A percentile compares a stretch with the other conserved stretches of the same genome.
These are phyloP conservation scores for Heteronetta atricapilla DNA, from an alignment of 2,113 vertebrate genomes.

Conservation along the genomic window DNA sequence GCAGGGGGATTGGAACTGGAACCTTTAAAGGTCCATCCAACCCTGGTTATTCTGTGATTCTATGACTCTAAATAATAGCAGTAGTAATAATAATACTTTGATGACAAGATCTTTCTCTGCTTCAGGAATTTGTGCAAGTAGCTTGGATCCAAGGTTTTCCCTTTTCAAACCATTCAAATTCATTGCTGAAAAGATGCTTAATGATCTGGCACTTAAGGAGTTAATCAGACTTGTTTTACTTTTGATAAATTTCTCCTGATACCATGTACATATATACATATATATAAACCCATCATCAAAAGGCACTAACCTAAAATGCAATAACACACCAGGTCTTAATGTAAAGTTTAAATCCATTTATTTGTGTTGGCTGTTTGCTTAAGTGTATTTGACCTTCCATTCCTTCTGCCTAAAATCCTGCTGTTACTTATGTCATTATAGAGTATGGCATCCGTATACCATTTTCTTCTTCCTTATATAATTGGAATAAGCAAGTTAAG, in stretches of 20 bases:
- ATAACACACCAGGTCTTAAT: neutral
- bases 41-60: neutral
- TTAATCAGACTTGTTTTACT: neutral
- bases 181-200: accelerated
- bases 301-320: neutral
- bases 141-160: neutral
- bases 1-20: neutral
- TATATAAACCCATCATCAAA: neutral
- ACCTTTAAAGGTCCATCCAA: neutral
- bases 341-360: neutral
- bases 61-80: neutral
- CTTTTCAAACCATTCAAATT: neutral
- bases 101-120: neutral
- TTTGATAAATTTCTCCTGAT: neutral
- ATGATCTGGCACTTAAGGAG: accelerated
- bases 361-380: neutral
- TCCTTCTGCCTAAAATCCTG: neutral
- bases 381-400: constrained; percentile 6
- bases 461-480: neutral
- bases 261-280: neutral
- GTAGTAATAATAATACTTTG: neutral
- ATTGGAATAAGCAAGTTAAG: constrained; percentile 18
- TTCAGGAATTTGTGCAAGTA: neutral
- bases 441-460: neutral
- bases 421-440: neutral